Conservation (phyloP, 2,797 vertebrate genomes). For the Bovichtus diacanthus region DNA sequence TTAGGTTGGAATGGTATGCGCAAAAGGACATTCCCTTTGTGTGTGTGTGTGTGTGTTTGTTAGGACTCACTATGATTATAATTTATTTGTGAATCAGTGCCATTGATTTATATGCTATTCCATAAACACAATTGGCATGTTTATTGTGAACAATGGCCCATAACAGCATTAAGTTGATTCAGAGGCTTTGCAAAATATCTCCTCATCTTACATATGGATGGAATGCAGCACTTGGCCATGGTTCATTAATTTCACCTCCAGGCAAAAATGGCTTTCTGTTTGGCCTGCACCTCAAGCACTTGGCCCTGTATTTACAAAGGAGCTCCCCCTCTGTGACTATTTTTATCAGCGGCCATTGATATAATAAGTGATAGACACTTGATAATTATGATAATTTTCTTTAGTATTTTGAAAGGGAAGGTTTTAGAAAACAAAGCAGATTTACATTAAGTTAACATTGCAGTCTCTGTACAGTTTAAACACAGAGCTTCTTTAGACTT, state of each 20-base stretch:
- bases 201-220: slow-evolving; percentile 90
- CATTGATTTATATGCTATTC: slow-evolving; percentile 78
- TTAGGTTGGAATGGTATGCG: slow-evolving; percentile 13
- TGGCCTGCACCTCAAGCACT: slow-evolving; percentile 86
- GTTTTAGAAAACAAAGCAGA: neutral
- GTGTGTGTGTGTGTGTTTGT: neutral
- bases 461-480: slow-evolving; percentile 61
- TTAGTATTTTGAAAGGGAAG: slow-evolving; percentile 2
- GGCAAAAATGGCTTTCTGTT: slow-evolving; percentile 88
- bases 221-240: slow-evolving; percentile 87
- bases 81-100: slow-evolving; percentile 68
- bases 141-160: slow-evolving; percentile 94
- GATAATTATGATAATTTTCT: neutral
- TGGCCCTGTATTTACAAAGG: slow-evolving; percentile 50
- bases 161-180: slow-evolving; percentile 92
- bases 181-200: slow-evolving; percentile 89
- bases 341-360: slow-evolving; percentile 22
- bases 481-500: slow-evolving; percentile 52
- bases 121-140: slow-evolving; percentile 89
- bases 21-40: neutral
- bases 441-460: neutral
- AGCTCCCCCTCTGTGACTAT: slow-evolving; percentile 14
- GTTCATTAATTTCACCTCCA: slow-evolving; percentile 91
- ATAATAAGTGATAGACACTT: neutral
- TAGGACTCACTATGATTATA: slow-evolving; percentile 52